These are phyloP conservation scores for Fragum fragum DNA, from an alignment of 2,888 invertebrate species.

Conservation along the genomic window DNA sequence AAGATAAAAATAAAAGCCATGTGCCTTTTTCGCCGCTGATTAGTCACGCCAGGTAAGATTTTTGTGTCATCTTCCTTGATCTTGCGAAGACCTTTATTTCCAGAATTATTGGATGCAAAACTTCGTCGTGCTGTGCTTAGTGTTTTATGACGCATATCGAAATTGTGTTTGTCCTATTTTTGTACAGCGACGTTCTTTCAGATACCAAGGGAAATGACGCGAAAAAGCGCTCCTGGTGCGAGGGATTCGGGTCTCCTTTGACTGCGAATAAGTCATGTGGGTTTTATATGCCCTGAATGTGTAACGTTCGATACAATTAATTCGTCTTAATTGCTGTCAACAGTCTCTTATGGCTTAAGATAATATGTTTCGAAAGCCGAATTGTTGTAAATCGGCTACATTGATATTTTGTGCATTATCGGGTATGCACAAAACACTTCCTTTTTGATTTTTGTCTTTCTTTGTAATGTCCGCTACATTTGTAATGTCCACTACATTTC, in stretches of 20 bases:
- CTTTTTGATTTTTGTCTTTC: no score
- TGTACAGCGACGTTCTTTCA: background rate
- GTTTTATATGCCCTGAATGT: background rate
- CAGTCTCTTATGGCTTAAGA: background rate
- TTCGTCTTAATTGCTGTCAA: background rate
- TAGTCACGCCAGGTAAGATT: no score
- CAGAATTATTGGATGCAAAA: background rate
- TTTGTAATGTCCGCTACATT: background rate
- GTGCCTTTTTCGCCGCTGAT: no score
- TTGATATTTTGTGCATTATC: background rate
- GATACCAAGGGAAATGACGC: background rate
- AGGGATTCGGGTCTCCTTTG: background rate
- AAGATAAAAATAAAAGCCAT: no score
- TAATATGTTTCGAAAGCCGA: background rate
- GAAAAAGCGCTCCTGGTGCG: no score
- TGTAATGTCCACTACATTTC: conserved; percentile 8
- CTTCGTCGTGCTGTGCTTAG: background rate
- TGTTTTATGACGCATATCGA: background rate
- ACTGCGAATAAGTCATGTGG: background rate
- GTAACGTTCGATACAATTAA: conserved; percentile 16
- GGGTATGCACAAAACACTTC: background rate
- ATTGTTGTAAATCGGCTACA: background rate
- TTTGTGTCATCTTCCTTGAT: no score
- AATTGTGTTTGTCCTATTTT: conserved; percentile 4
- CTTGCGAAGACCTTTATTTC: no score